Evolutionary conservation across 2,113 vertebrate species (phyloP), one percentile per base, ranked within the genome.

Genomic region (Quiscalus mexicanus): DNA sequence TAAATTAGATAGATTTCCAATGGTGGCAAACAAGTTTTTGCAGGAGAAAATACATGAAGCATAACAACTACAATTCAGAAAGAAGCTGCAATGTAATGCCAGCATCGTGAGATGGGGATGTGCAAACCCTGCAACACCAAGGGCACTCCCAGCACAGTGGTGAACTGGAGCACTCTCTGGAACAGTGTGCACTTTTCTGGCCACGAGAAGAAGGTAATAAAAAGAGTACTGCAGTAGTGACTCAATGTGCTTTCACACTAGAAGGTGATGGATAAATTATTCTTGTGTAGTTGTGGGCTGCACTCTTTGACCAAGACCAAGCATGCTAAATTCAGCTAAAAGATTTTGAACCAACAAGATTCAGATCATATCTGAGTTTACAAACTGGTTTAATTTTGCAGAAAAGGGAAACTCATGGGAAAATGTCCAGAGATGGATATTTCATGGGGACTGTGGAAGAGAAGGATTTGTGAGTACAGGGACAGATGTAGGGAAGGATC

Each of bases 41-140:
- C 9, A 74, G 30, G 23, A 87, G 16, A 77, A 76, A 78, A 41
- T 3, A 74, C 0, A 0, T 3, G 3, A 70, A 70, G 28, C n/a
- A 59, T 11, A 33, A 44, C 20, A 21, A 77, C 13, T 20, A 7
- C 24, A 69, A 18, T 12, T 56, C 6, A 59, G 42, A 62, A 81
- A 41, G 45, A 60, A 13, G 28, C 16, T 77, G 80, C 35, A n/a
- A 64, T 60, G 17, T 39, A 80, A 80, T 1, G 7, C 13, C 60
- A 59, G 42, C 17, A 23, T 41, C 2, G 2, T 4, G 2, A 11
- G 12, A 63, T 0, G 1, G n/a, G 20, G 37, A 67, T 15, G 30
- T 2, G 1, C 18, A 73, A 39, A 62, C 21, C 22, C 45, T 39
- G 27, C 25, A 76, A 55, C 2, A 11, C 7, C 19, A 64, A 52